Evolutionary conservation across 2,113 vertebrate genomes (phyloP).

Genomic region (Polypterus senegalus): DNA sequence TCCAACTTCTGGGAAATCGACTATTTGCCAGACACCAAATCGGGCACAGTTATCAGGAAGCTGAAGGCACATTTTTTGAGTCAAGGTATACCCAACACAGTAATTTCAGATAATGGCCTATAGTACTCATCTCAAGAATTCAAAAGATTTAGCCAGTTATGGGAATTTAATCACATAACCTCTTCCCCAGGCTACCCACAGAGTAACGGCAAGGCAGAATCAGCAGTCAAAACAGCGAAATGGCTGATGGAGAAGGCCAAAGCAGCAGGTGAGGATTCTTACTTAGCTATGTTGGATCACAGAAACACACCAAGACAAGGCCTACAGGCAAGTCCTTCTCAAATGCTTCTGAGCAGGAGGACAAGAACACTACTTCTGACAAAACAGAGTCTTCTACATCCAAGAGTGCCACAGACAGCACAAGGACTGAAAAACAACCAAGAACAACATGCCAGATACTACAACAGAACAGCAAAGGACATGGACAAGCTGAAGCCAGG

Average conservation of each 20-base stretch:
- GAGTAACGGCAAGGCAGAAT: constrained; percentile 2
- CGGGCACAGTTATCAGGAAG: constrained; percentile 3
- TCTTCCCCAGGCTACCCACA: constrained; percentile 4
- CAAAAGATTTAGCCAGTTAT: not conserved
- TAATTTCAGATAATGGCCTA: not conserved
- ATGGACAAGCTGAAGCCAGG: too few relatives aligned
- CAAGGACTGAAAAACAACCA: too few relatives aligned
- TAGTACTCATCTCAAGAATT: not conserved
- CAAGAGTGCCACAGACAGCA: too few relatives aligned
- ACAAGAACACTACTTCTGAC: too few relatives aligned
- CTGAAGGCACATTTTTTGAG: not conserved
- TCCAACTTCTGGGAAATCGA: constrained; percentile 3
- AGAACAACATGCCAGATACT: too few relatives aligned
- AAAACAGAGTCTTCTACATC: too few relatives aligned
- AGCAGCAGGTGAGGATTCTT: not conserved
- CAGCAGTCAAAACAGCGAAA: constrained; percentile 9
- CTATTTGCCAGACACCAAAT: constrained; percentile 1
- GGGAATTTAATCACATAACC: constrained; percentile 7
- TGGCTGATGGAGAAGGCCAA: not conserved
- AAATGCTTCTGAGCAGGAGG: too few relatives aligned
- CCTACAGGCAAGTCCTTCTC: too few relatives aligned
- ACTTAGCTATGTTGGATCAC: constrained; percentile 2
- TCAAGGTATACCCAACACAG: constrained; percentile 1
- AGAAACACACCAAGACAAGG: not conserved
- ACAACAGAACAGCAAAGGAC: too few relatives aligned